Conservation (phyloP, 2,888 invertebrate species). For the Drosophila lacicola region DNA sequence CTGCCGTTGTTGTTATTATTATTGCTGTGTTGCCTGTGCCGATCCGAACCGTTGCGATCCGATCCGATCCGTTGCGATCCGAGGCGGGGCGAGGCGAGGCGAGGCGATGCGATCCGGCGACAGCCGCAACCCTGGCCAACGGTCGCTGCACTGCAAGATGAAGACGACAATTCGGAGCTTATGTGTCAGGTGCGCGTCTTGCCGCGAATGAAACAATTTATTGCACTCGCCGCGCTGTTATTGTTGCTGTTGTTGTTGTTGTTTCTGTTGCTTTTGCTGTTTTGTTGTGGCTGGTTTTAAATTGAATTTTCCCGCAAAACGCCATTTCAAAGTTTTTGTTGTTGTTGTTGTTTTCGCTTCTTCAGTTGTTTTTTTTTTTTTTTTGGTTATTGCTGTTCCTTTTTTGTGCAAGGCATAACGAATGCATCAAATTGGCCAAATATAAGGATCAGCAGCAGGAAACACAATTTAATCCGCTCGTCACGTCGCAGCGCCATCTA, state of each 20-base stretch:
- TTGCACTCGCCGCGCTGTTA: slow-evolving; percentile 56
- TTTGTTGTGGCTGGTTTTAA: slow-evolving; percentile 57
- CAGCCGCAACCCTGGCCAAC: slow-evolving; percentile 38
- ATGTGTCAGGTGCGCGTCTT: slow-evolving; percentile 76
- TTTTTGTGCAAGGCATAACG: slow-evolving; percentile 29
- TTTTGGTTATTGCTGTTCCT: background rate
- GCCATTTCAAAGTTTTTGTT: slow-evolving; percentile 42
- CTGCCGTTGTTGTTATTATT: slow-evolving; percentile 36
- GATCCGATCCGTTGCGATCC: background rate
- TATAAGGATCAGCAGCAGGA: slow-evolving; percentile 46
- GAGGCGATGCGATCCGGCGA: slow-evolving; percentile 31
- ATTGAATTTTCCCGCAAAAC: slow-evolving; percentile 65
- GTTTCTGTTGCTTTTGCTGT: slow-evolving; percentile 28
- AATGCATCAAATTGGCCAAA: slow-evolving; percentile 57
- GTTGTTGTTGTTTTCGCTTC: slow-evolving; percentile 5
- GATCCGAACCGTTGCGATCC: too few species aligned
- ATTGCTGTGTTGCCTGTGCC: slow-evolving; percentile 13
- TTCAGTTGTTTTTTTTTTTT: slow-evolving; percentile 6
- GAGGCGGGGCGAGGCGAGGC: slow-evolving; percentile 19
- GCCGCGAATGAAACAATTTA: slow-evolving; percentile 76
- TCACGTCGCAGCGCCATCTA: slow-evolving; percentile 15
- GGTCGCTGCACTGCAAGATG: slow-evolving; percentile 49
- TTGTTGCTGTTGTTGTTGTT: slow-evolving; percentile 11
- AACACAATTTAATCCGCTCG: slow-evolving; percentile 22
- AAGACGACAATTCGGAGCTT: slow-evolving; percentile 75